These are phyloP conservation scores for Seriola dumerili DNA, from an alignment of 2,113 vertebrate species.

Conservation along the genomic window DNA sequence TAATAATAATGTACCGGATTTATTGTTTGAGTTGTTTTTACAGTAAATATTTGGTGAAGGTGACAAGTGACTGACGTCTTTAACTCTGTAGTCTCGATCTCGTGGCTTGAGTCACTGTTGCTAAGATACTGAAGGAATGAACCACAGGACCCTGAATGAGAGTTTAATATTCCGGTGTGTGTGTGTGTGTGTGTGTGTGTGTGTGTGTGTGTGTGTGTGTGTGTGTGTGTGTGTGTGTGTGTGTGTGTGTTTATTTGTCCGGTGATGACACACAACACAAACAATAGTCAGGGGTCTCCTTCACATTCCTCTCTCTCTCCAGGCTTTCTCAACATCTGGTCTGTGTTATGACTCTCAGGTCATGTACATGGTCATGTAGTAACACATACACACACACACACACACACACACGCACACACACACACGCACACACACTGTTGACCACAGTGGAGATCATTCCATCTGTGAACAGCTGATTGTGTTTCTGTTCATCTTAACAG, in stretches of 20 bases:
- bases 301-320: conserved; percentile 63
- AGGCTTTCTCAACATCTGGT: conserved; percentile 67
- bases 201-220: conserved; percentile 36
- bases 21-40: not conserved
- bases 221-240: conserved; percentile 3
- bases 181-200: conserved; percentile 26
- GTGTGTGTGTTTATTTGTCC: conserved; percentile 58
- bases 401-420: conserved; percentile 7
- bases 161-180: conserved; percentile 17
- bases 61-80: not conserved
- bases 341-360: conserved; percentile 46
- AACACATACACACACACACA: not conserved
- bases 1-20: too few species aligned
- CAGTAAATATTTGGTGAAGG: not conserved
- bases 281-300: conserved; percentile 70
- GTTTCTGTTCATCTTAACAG: not conserved
- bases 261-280: conserved; percentile 59
- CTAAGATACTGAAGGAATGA: conserved; percentile 37
- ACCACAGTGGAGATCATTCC: not conserved
- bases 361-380: not conserved
- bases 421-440: not conserved
- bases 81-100: conserved; percentile 1
- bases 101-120: conserved; percentile 29
- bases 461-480: conserved; percentile 46
- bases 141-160: conserved; percentile 23